Conservation (phyloP, 2,797 vertebrate species). For the Clarias fuscus region DNA sequence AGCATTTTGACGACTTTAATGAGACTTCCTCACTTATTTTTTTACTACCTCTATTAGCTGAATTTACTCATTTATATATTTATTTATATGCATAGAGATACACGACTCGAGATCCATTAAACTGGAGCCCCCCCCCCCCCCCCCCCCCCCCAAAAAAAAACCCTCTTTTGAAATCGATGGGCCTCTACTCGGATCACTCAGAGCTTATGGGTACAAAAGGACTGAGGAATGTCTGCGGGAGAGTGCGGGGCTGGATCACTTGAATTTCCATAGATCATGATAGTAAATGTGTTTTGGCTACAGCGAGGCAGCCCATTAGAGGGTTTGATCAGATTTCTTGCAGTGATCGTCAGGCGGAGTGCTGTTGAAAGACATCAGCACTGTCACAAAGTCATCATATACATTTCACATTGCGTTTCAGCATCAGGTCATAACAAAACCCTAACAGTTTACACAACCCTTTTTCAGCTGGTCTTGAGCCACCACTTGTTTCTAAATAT, state of each 20-base stretch:
- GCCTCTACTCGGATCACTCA: slow-evolving; percentile 49
- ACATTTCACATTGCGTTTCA: neutral
- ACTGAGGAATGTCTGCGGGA: slow-evolving; percentile 63
- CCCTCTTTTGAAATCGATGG: slow-evolving; percentile 64
- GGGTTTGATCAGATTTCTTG: slow-evolving; percentile 3
- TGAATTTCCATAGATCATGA: slow-evolving; percentile 12
- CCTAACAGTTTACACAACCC: neutral
- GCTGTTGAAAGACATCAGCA: neutral
- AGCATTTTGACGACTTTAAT: slow-evolving; percentile 26
- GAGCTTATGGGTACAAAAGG: slow-evolving; percentile 66
- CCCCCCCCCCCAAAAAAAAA: slow-evolving; percentile 16
- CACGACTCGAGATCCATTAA: slow-evolving; percentile 68
- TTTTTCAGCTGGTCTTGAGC: neutral
- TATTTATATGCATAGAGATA: slow-evolving; percentile 54
- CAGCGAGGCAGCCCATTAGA: neutral
- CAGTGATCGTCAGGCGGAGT: neutral
- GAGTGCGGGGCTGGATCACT: slow-evolving; percentile 18
- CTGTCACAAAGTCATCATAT: neutral
- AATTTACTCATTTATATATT: neutral
- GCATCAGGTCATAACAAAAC: neutral
- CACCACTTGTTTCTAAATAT: no score
- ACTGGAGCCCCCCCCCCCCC: neutral
- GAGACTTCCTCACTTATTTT: neutral
- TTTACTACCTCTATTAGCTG: slow-evolving; percentile 31
- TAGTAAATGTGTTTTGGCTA: slow-evolving; percentile 15